Percentiles rank a stretch among this genome's conserved stretches.
Conservation (phyloP, 2,113 vertebrate genomes). For the Atrichornis clamosus region DNA sequence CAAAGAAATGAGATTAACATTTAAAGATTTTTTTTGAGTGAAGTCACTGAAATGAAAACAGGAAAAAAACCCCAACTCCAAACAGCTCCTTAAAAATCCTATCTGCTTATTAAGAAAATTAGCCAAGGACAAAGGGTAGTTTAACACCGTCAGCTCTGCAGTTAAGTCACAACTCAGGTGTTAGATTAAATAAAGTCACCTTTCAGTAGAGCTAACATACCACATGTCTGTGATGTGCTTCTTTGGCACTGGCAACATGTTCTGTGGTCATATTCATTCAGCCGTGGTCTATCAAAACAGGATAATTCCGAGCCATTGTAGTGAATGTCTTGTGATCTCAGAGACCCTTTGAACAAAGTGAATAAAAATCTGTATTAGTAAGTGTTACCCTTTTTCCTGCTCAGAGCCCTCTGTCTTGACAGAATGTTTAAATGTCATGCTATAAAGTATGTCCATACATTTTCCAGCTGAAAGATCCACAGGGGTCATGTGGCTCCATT, state of each 20-base stretch:
- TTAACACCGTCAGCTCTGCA: not conserved
- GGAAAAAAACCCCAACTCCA: not conserved
- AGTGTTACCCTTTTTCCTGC: not conserved
- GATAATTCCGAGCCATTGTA: slow-evolving; percentile 87
- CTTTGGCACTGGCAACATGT: slow-evolving; percentile 84
- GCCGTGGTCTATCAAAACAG: slow-evolving; percentile 81
- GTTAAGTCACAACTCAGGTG: not conserved
- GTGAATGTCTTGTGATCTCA: slow-evolving; percentile 84
- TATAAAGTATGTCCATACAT: not conserved
- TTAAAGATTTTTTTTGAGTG: not conserved
- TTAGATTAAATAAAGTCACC: not conserved
- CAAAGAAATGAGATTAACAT: not conserved
- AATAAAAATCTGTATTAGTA: not conserved
- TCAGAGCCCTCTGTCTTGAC: not conserved
- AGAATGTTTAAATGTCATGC: not conserved
- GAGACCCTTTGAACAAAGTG: slow-evolving; percentile 70
- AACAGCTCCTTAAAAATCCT: not conserved
- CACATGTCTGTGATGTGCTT: slow-evolving; percentile 77
- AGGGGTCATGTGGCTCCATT: not conserved
- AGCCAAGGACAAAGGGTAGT: not conserved
- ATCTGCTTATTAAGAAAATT: not conserved
- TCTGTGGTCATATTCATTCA: slow-evolving; percentile 74
- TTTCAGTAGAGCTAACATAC: slow-evolving; percentile 68
- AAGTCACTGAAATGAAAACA: not conserved
- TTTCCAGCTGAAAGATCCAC: not conserved